A percentile compares a stretch with the other conserved stretches of the same genome.
Conservation (phyloP, 2,888 invertebrate genomes). For the Epinotia brunnichana region DNA sequence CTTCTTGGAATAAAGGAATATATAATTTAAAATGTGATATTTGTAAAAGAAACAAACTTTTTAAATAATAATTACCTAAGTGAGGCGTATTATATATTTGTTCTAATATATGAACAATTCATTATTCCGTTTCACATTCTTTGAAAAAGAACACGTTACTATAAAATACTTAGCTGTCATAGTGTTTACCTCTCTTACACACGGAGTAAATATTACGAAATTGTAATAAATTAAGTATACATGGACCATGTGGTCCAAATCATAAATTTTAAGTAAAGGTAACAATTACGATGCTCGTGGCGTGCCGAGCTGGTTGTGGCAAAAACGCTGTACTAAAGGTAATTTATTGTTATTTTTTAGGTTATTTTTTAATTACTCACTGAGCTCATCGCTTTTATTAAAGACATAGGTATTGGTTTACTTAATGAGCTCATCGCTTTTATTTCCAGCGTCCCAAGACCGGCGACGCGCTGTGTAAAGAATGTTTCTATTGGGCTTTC, state of each 20-base stretch:
- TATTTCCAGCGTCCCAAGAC: constrained; percentile 92
- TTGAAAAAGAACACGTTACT: not conserved
- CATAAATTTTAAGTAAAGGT: not conserved
- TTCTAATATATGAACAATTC: not conserved
- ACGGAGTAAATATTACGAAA: constrained; percentile 6
- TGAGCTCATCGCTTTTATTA: constrained; percentile 46
- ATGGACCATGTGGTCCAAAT: too few species aligned
- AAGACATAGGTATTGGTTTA: constrained; percentile 12
- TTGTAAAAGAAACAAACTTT: too few species aligned
- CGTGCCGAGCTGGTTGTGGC: constrained; percentile 89
- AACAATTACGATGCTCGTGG: constrained; percentile 84
- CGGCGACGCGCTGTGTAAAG: constrained; percentile 95
- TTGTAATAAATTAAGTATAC: not conserved
- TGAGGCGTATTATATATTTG: too few species aligned
- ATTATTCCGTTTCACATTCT: not conserved
- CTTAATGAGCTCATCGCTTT: constrained; percentile 38
- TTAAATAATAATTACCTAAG: too few species aligned
- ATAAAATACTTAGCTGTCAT: constrained; percentile 25
- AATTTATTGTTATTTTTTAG: constrained; percentile 43
- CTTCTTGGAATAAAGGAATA: not conserved
- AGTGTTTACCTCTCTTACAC: not conserved
- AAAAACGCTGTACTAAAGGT: constrained; percentile 91
- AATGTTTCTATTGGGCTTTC: constrained; percentile 96
- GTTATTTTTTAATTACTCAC: constrained; percentile 42
- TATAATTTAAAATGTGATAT: not conserved